phyloP scores from a whole-genome alignment of 2,113 vertebrate genomes.

The Oncorhynchus clarkii region DNA sequence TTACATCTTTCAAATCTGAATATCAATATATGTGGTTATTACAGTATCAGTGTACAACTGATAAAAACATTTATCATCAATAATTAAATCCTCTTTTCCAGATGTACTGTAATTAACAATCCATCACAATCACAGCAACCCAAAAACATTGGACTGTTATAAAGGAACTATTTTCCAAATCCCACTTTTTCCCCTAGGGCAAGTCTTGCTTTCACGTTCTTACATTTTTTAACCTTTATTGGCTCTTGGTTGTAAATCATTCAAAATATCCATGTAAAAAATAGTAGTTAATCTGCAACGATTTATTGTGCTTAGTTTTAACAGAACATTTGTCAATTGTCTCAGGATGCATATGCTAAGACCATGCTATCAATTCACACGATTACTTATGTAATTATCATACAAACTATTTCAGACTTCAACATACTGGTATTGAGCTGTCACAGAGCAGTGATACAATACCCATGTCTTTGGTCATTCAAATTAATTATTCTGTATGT shows the following conservation, averaged over 20 bases:
- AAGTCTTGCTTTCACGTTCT: neutral
- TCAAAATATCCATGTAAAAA: slow-evolving; percentile 9
- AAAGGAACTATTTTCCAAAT: too few relatives aligned
- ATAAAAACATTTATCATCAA: neutral
- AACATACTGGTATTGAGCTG: neutral
- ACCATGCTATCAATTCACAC: neutral
- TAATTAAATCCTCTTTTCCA: slow-evolving; percentile 5
- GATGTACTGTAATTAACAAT: slow-evolving; percentile 26
- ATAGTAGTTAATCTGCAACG: slow-evolving; percentile 25
- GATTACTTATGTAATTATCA: neutral
- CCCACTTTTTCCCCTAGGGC: too few relatives aligned
- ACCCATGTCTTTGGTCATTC: neutral
- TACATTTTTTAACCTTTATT: neutral
- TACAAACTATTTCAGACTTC: too few relatives aligned
- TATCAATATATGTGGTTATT: neutral
- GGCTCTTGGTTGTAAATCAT: neutral
- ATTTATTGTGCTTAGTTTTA: slow-evolving; percentile 61
- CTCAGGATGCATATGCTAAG: slow-evolving; percentile 56
- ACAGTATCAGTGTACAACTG: neutral
- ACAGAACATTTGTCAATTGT: slow-evolving; percentile 26
- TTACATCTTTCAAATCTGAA: neutral
- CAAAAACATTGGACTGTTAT: too few relatives aligned
- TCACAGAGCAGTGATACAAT: neutral
- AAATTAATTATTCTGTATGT: too few relatives aligned
- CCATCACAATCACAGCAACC: slow-evolving; percentile 53